These are phyloP conservation scores for Gobionotothen gibberifrons DNA, from an alignment of 2,797 vertebrate genomes.

Conservation along the genomic window DNA sequence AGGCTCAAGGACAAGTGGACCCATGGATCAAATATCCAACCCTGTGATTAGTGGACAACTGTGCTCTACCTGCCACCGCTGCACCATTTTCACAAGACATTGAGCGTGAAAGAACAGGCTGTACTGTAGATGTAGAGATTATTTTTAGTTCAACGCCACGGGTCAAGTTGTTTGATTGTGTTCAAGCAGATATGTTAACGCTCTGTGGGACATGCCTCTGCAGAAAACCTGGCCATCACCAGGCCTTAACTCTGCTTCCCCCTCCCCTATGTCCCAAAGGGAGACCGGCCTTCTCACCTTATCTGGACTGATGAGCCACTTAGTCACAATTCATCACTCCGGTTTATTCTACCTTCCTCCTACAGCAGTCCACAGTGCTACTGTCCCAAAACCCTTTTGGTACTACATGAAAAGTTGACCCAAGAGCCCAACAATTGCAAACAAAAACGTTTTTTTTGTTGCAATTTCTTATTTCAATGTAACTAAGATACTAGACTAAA, in stretches of 20 bases:
- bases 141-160: conserved; percentile 12
- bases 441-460: neutral
- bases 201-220: conserved; percentile 36
- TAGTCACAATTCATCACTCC: conserved; percentile 32
- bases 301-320: conserved; percentile 42
- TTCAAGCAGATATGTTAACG: conserved; percentile 36
- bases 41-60: neutral
- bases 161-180: conserved; percentile 20
- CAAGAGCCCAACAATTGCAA: conserved; percentile 3
- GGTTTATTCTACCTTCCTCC: conserved; percentile 13
- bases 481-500: too few relatives aligned
- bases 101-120: conserved; percentile 6
- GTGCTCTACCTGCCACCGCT: conserved; percentile 1
- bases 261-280: conserved; percentile 15
- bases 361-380: neutral
- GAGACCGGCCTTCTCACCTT: conserved; percentile 21
- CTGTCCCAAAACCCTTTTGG: neutral
- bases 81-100: conserved; percentile 22
- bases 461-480: neutral
- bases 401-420: neutral
- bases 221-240: conserved; percentile 43
- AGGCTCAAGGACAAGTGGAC: conserved; percentile 3
- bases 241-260: conserved; percentile 26
- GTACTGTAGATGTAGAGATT: conserved; percentile 5
- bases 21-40: neutral